phyloP scores from a whole-genome alignment of 1,140 invertebrate genomes.

The Lepeophtheirus salmonis region DNA sequence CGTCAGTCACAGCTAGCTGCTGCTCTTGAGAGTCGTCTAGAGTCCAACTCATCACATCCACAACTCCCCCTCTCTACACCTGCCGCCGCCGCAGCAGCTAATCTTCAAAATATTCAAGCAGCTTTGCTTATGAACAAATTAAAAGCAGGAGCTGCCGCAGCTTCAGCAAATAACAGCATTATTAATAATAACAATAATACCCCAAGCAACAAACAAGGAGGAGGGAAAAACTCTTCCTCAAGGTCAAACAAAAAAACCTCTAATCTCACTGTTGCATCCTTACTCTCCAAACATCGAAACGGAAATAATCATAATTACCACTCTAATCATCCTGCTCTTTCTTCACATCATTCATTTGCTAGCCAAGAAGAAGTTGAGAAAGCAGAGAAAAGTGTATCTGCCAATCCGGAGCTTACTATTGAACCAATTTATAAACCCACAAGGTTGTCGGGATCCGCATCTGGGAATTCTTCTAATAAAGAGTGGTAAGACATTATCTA shows the following conservation, averaged over 20 bases:
- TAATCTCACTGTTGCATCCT: not conserved
- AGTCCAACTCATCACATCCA: no score
- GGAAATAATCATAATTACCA: no score
- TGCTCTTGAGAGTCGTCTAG: not conserved
- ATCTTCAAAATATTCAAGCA: not conserved
- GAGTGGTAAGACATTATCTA: not conserved
- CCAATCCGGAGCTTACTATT: conserved; percentile 2
- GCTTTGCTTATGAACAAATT: conserved; percentile 5
- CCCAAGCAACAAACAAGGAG: not conserved
- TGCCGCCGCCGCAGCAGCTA: not conserved
- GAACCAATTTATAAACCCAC: conserved; percentile 3
- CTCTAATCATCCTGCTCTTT: no score
- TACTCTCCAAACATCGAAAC: not conserved
- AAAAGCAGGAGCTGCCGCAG: not conserved
- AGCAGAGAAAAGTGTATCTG: not conserved
- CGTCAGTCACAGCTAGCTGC: conserved; percentile 9
- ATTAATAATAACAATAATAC: not conserved
- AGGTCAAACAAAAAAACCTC: not conserved
- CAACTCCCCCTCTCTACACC: not conserved
- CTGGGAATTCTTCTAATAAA: no score
- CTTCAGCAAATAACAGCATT: not conserved
- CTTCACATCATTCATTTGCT: no score
- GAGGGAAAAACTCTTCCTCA: not conserved
- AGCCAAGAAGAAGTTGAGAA: not conserved
- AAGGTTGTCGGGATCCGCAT: no score